Percentiles rank a stretch among this genome's conserved stretches.
Evolutionary conservation across 2,888 invertebrate species (phyloP).

Genomic region (Eumacrocentrus americanus): DNA sequence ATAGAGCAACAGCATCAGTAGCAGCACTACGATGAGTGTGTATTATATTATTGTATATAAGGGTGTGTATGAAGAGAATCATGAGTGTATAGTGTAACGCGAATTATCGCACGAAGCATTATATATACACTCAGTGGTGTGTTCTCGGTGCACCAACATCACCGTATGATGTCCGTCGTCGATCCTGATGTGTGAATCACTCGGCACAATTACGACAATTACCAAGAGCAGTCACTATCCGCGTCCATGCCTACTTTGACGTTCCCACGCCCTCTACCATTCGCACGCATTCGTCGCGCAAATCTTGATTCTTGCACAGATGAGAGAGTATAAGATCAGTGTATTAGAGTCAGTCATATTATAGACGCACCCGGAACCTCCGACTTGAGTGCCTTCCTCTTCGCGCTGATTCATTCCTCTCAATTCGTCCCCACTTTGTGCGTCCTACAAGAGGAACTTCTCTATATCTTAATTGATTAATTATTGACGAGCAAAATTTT

Average conservation of each 20-base stretch:
- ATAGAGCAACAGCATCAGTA: too few species aligned
- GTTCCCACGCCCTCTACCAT: constrained; percentile 61
- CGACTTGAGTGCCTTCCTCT: constrained; percentile 8
- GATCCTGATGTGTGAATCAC: constrained; percentile 62
- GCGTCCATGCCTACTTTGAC: constrained; percentile 49
- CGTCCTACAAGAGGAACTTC: neutral
- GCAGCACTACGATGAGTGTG: too few species aligned
- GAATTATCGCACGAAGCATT: constrained; percentile 16
- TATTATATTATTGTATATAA: too few species aligned
- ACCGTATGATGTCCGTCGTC: constrained; percentile 27
- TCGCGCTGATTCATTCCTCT: constrained; percentile 30
- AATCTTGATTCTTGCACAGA: constrained; percentile 49
- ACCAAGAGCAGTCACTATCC: constrained; percentile 46
- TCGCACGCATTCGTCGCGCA: constrained; percentile 54
- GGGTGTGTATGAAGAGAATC: neutral
- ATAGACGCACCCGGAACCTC: constrained; percentile 28
- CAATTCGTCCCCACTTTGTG: constrained; percentile 5
- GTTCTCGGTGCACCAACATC: constrained; percentile 25
- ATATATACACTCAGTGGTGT: constrained; percentile 20
- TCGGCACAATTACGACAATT: constrained; percentile 62
- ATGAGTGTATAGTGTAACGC: constrained; percentile 11
- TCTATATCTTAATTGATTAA: too few species aligned
- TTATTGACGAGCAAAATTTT: too few species aligned
- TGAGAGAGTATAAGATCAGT: neutral
- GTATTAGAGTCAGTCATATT: neutral